Conservation (phyloP, 1,140 invertebrate genomes). For the Spodoptera litura region DNA sequence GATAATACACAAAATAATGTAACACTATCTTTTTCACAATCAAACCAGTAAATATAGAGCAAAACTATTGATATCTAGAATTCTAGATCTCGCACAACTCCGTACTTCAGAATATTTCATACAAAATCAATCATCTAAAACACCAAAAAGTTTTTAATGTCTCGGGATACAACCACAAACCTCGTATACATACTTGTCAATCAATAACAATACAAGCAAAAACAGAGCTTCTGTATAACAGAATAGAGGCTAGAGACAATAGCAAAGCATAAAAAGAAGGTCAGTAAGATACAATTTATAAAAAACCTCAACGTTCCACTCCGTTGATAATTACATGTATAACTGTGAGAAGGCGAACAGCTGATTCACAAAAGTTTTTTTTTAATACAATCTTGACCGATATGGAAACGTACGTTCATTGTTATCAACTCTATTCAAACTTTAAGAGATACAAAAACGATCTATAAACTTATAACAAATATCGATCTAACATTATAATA, state of each 20-base stretch:
- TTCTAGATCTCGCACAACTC: no score
- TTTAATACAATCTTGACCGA: slow-evolving; percentile 4
- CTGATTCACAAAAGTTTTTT: slow-evolving; percentile 2
- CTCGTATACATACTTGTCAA: no score
- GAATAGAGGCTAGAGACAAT: background rate
- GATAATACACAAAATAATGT: no score
- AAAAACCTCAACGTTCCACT: slow-evolving; percentile 7
- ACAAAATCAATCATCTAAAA: no score
- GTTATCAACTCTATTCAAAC: background rate
- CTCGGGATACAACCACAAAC: no score
- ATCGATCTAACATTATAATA: no score
- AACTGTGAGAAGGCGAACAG: slow-evolving; percentile 11
- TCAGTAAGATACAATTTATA: background rate
- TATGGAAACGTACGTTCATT: background rate
- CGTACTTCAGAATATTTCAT: no score
- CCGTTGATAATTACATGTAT: background rate
- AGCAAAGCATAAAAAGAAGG: background rate
- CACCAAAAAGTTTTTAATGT: no score
- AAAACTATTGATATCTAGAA: no score
- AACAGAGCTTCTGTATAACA: background rate
- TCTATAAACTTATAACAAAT: background rate
- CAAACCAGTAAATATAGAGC: no score
- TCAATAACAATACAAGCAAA: background rate
- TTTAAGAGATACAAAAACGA: no score
- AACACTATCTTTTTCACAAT: no score